These are phyloP conservation scores for Idaea straminata DNA, from an alignment of 2,888 invertebrate genomes.

Conservation along the genomic window DNA sequence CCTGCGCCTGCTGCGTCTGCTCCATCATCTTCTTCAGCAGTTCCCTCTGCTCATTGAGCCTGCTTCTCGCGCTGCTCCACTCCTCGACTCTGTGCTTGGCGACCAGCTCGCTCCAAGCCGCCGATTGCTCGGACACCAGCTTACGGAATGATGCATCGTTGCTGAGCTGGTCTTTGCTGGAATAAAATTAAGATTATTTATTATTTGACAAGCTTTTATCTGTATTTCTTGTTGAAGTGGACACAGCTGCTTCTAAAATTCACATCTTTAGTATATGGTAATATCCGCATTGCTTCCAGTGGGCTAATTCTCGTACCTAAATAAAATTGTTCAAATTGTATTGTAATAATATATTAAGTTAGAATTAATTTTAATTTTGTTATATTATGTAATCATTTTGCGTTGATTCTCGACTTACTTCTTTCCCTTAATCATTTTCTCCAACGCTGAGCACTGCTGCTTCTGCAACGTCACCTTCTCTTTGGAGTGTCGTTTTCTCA, in stretches of 20 bases:
- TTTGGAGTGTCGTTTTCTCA: conserved; percentile 96
- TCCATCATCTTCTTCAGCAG: conserved; percentile 89
- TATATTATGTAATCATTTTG: too few relatives aligned
- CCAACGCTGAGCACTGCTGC: conserved; percentile 93
- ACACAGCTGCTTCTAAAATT: too few relatives aligned
- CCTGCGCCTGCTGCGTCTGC: conserved; percentile 88
- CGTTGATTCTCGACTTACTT: too few relatives aligned
- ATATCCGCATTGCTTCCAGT: too few relatives aligned
- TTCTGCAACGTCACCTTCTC: conserved; percentile 95
- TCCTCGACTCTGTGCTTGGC: conserved; percentile 90
- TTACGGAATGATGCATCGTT: conserved; percentile 88
- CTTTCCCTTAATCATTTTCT: conserved; percentile 96
- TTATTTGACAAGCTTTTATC: not conserved
- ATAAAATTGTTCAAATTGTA: too few relatives aligned
- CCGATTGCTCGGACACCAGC: conserved; percentile 94
- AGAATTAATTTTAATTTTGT: too few relatives aligned
- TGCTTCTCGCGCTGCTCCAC: conserved; percentile 88
- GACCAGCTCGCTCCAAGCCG: conserved; percentile 96
- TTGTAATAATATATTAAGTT: too few relatives aligned
- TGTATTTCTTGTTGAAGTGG: too few relatives aligned
- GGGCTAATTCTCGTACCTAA: too few relatives aligned
- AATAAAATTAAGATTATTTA: conserved; percentile 21
- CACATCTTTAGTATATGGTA: too few relatives aligned
- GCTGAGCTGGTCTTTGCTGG: conserved; percentile 89
- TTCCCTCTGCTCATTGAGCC: conserved; percentile 91